Percentiles rank a stretch among this genome's conserved stretches.
phyloP scores from a whole-genome alignment of 2,113 vertebrate species.

The Octodon degus region DNA sequence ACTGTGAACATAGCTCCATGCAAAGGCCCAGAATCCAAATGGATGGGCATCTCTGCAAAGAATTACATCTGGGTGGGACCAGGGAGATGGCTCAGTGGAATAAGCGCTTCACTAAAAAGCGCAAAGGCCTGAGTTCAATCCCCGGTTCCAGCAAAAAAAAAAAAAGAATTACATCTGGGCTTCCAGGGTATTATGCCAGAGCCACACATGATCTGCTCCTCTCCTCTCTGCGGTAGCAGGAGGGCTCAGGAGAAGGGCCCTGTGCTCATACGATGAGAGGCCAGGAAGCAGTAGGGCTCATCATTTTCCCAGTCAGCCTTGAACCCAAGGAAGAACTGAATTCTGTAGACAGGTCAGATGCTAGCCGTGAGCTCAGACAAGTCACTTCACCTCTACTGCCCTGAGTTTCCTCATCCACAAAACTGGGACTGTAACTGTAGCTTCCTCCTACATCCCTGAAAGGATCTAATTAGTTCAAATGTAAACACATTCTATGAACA shows the following conservation, averaged over 20 bases:
- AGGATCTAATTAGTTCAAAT: background rate
- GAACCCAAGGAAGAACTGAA: background rate
- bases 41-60: background rate
- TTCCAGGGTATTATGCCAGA: background rate
- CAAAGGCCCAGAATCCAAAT: background rate
- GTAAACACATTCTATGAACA: background rate
- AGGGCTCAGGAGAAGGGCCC: background rate
- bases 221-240: background rate
- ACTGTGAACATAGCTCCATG: background rate
- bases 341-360: background rate
- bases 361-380: background rate
- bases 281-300: background rate
- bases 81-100: too few relatives aligned
- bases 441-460: too few relatives aligned
- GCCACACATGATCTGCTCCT: background rate
- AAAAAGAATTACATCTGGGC: background rate
- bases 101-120: too few relatives aligned
- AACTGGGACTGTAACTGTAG: background rate
- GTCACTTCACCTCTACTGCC: background rate
- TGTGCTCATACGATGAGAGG: fast-evolving
- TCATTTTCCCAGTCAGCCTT: background rate
- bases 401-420: background rate
- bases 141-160: too few relatives aligned
- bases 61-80: too few relatives aligned
- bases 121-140: too few relatives aligned